Evolutionary conservation across 23 tunicate genomes (phyloP), one percentile per base, ranked within the genome.

Genomic region (Clavelina lepadiformis): DNA sequence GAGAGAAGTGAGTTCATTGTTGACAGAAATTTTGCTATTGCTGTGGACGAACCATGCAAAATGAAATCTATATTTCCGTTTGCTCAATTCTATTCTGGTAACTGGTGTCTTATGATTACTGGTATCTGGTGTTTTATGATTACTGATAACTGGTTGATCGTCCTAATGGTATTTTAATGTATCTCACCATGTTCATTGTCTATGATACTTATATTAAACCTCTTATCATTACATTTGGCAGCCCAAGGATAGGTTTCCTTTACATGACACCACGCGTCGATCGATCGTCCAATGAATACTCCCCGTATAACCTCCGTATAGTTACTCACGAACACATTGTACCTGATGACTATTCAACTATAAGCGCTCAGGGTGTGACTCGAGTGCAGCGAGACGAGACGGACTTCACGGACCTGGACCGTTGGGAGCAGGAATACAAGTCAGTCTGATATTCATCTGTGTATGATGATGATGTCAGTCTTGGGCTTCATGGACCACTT

Each of bases 391-490:
- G 65, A 6, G 93, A 82, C 0, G 98, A 91, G 51, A 80, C 82
- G 23, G 93, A 62, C 35, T 82, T 91, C 55, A 85, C 94, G 1
- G 83, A 93, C 21, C 70, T 93, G 59, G 83, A 79, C n/a, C 38
- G 98, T 25, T 93, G 98, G 98, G 80, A 85, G 46, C 80, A 84
- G 49, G 98, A 93, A 46, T 93, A 84, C 82, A 74, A 63, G 97
- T 88, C 31, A 59, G 59, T 64, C 6, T 15, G 31, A 25, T 18
- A 20, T 53, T 53, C n/a, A n/a, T n/a, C n/a, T n/a, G n/a, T n/a
- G n/a, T n/a, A n/a, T n/a, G n/a, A 6, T 11, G 22, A 20, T 53
- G 6, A 53, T 6, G 59, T 53, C 24, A 20, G 59, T 53, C 6
- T 53, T 13, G 24, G 22, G 20, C 22, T 53, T 53, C 13, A 8